These are phyloP conservation scores for Catocala sponsa DNA, from an alignment of 2,888 invertebrate species.

Conservation along the genomic window DNA sequence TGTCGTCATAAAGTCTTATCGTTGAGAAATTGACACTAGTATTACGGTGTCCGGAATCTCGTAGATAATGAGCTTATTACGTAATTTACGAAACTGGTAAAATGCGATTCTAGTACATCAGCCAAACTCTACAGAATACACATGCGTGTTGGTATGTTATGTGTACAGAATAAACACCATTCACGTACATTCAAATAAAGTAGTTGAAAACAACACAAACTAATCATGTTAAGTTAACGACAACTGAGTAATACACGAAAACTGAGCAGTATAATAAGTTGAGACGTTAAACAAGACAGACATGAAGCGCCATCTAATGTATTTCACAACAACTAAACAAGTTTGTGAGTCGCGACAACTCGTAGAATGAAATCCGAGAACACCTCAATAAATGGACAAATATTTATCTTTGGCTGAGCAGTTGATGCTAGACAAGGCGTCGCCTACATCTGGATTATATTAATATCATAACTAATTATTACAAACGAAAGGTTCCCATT, in stretches of 20 bases:
- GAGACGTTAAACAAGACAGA: conserved; percentile 56
- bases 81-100: too few relatives aligned
- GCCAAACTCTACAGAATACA: too few relatives aligned
- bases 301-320: conserved; percentile 54
- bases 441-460: conserved; percentile 49
- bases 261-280: conserved; percentile 50
- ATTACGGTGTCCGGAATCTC: too few relatives aligned
- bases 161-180: too few relatives aligned
- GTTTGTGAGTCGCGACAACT: conserved; percentile 50
- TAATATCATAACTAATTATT: conserved; percentile 19
- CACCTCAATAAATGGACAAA: conserved; percentile 64
- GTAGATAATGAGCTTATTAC: too few relatives aligned
- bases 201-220: conserved; percentile 23
- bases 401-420: conserved; percentile 65
- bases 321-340: conserved; percentile 55
- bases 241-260: conserved; percentile 39
- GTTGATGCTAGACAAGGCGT: conserved; percentile 61
- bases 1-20: too few relatives aligned
- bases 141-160: too few relatives aligned
- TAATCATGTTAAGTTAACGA: conserved; percentile 43
- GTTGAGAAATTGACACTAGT: too few relatives aligned
- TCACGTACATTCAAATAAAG: conserved; percentile 17
- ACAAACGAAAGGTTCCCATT: conserved; percentile 26
- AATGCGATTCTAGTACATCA: too few relatives aligned
- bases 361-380: conserved; percentile 59